phyloP scores from a whole-genome alignment of 2,113 vertebrate species.

The Ahaetulla prasina region DNA sequence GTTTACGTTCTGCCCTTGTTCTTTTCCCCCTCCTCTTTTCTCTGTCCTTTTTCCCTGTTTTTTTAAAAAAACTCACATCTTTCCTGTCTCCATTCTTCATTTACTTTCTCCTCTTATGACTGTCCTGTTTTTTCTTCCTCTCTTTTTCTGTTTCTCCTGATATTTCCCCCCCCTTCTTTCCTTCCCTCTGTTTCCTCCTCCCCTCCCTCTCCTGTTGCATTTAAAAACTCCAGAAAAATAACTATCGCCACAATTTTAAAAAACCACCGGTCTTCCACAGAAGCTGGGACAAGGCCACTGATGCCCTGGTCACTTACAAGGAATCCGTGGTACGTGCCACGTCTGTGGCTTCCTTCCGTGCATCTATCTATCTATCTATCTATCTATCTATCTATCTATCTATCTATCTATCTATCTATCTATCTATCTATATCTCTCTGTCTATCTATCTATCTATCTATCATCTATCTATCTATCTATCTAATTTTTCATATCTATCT shows the following conservation, averaged over 20 bases:
- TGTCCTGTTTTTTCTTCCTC: rapidly evolving
- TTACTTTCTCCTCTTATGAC: not conserved
- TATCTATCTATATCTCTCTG: too few relatives aligned
- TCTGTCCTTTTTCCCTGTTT: not conserved
- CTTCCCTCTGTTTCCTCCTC: not conserved
- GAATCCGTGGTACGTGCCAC: not conserved
- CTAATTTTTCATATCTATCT: too few relatives aligned
- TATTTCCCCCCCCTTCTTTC: not conserved
- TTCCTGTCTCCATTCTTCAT: not conserved
- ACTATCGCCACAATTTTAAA: not conserved
- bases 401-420: too few relatives aligned
- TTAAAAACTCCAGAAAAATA: not conserved
- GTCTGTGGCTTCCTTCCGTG: not conserved
- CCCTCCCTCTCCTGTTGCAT: not conserved
- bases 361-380: not conserved
- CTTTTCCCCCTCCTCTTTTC: not conserved
- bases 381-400: too few relatives aligned
- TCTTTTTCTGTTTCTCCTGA: not conserved
- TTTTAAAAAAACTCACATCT: not conserved
- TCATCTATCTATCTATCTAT: too few relatives aligned
- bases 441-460: too few relatives aligned
- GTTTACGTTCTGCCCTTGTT: not conserved
- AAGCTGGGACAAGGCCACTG: not conserved
- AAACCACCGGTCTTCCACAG: not conserved
- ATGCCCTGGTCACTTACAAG: not conserved